Percentiles rank a stretch among this genome's conserved stretches.
These are phyloP conservation scores for Bugulina stolonifera DNA, from an alignment of 2,888 invertebrate species.

Conservation along the genomic window DNA sequence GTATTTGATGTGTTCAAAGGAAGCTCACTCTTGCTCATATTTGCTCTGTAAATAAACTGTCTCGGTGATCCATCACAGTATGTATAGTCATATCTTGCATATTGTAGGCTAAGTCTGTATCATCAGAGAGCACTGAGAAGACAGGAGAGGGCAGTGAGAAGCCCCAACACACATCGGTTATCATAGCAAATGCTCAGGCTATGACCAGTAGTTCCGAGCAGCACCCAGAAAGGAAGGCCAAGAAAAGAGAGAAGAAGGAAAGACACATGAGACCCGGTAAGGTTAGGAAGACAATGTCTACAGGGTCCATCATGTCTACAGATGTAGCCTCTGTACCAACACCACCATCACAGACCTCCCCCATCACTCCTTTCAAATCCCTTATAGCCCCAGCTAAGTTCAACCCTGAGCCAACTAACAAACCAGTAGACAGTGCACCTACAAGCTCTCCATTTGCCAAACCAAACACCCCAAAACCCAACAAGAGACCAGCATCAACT, in stretches of 20 bases:
- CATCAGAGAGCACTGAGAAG: constrained; percentile 11
- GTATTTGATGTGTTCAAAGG: too few species aligned
- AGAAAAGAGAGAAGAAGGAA: constrained; percentile 14
- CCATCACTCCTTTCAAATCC: not conserved
- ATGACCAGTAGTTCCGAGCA: not conserved
- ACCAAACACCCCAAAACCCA: not conserved
- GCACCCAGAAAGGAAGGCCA: not conserved
- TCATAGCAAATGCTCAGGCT: constrained; percentile 4
- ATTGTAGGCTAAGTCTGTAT: constrained; percentile 16
- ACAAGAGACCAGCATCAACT: not conserved
- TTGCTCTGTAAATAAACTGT: too few species aligned
- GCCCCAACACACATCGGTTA: constrained; percentile 1
- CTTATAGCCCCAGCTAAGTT: constrained; percentile 14
- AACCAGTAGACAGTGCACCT: not conserved
- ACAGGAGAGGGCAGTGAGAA: not conserved
- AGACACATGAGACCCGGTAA: not conserved
- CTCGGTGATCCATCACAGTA: too few species aligned
- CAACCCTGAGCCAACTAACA: not conserved
- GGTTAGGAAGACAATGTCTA: not conserved
- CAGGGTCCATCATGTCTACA: not conserved
- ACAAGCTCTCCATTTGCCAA: not conserved
- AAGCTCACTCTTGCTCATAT: not conserved
- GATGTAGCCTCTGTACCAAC: not conserved
- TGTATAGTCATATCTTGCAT: too few species aligned
- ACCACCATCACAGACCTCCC: not conserved